phyloP scores from a whole-genome alignment of 2,113 vertebrate genomes.

The Rhegmatorhina hoffmannsi region DNA sequence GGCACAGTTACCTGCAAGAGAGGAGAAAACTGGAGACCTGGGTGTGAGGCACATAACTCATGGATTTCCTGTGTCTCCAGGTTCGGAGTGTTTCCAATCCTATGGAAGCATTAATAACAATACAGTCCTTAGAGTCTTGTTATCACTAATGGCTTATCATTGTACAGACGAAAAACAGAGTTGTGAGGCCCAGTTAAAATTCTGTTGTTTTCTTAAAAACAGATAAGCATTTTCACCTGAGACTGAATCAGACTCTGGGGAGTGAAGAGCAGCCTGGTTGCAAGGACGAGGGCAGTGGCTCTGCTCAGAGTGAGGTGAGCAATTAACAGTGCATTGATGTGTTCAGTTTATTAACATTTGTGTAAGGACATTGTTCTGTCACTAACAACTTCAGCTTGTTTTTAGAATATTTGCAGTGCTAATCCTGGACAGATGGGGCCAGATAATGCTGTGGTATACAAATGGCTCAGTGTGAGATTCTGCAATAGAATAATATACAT shows the following conservation, averaged over 20 bases:
- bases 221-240: neutral
- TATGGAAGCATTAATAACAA: neutral
- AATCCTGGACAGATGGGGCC: neutral
- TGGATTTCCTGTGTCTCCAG: neutral
- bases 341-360: neutral
- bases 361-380: neutral
- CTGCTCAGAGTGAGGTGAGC: neutral
- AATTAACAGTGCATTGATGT: neutral
- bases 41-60: rapidly evolving
- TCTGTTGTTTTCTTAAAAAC: neutral
- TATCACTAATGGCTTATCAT: neutral
- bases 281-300: neutral
- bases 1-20: rapidly evolving
- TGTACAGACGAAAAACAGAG: neutral
- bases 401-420: neutral
- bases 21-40: neutral
- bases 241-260: neutral
- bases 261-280: neutral
- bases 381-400: neutral
- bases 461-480: neutral
- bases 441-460: neutral
- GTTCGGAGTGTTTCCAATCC: neutral
- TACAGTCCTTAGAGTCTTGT: neutral
- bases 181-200: neutral
- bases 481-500: neutral